Evolutionary conservation across 2,113 vertebrate species (phyloP), one percentile per base, ranked within the genome.

Genomic region (Thoracochromis brauschi): DNA sequence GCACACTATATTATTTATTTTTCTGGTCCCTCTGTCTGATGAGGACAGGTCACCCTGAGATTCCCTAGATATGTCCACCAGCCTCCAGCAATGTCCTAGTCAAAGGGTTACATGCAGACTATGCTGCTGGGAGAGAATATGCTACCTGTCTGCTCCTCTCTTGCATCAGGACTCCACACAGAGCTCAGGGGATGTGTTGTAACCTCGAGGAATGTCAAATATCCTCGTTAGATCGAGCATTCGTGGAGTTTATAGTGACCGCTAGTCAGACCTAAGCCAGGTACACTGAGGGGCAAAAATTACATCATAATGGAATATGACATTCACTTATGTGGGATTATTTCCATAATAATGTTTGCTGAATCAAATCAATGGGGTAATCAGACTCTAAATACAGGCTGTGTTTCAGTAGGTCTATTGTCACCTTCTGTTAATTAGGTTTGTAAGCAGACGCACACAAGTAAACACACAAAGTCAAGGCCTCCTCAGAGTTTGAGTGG

Each of bases 11-110:
- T 49, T 38, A 45, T 85, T 85, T 87, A 60, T 87, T 90, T 91
- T 81, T 87, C 42, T 88, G 75, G 63, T 68, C 84, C 55, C 60
- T 78, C 24, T 80, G 45, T 80, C 31, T 88, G 91, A 89, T 9
- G 90, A 93, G 90, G 71, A 89, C 90, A 65, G 94, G 95, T 95
- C 93, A 93, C 92, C 92, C 91, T 94, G 91, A 94, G 87, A 92
- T 92, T 84, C 83, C 87, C 84, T 79, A 47, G 90, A 93, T 93
- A 88, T 89, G 91, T 93, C 92, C 92, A 49, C 71, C 65, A 80
- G 91, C 88, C 92, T 90, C 65, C 71, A 87, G 91, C 84, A 6
- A 84, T 88, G 93, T 95, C 89, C 93, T 92, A 83, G 7, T 87
- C 92, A 91, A 92, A 86, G 90, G 81, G 84, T 87, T 88, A 88